phyloP scores from a whole-genome alignment of 2,113 vertebrate species.

The Etheostoma spectabile region DNA sequence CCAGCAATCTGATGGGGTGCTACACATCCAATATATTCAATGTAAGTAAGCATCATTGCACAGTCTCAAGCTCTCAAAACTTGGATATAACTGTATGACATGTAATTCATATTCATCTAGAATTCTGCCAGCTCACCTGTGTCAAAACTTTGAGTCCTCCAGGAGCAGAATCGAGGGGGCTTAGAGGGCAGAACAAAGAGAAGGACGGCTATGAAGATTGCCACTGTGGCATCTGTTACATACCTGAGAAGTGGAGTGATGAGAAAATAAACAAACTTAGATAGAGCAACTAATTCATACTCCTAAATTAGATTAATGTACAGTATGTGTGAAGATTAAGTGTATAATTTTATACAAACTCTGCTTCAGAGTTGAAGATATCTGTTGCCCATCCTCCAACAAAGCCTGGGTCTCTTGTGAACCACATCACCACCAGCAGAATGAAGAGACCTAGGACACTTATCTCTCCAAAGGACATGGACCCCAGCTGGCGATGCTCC shows the following conservation, averaged over 20 bases:
- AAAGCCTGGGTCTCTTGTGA: conserved; percentile 94
- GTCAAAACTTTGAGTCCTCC: conserved; percentile 73
- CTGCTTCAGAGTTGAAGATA: conserved; percentile 86
- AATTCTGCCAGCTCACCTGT: conserved; percentile 61
- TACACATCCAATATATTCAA: conserved; percentile 46
- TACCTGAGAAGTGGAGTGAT: conserved; percentile 80
- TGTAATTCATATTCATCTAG: not conserved
- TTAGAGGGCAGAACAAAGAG: conserved; percentile 92
- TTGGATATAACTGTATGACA: not conserved
- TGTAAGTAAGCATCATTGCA: not conserved
- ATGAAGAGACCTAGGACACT: conserved; percentile 90
- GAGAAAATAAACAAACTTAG: not conserved
- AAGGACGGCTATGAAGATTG: conserved; percentile 88
- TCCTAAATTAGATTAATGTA: not conserved
- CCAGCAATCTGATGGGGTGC: conserved; percentile 46
- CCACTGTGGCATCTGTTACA: conserved; percentile 90
- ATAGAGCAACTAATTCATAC: conserved; percentile 3
- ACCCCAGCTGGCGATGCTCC: conserved; percentile 89
- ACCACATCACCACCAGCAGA: conserved; percentile 92
- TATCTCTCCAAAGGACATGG: conserved; percentile 91
- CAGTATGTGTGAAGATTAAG: not conserved
- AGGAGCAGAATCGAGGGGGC: conserved; percentile 83
- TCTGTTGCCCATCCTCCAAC: conserved; percentile 89
- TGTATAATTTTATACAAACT: conserved; percentile 79
- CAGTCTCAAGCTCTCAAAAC: not conserved